A percentile compares a stretch with the other conserved stretches of the same genome.
phyloP scores from a whole-genome alignment of 2,113 vertebrate species.

The Ceratotherium simum region DNA sequence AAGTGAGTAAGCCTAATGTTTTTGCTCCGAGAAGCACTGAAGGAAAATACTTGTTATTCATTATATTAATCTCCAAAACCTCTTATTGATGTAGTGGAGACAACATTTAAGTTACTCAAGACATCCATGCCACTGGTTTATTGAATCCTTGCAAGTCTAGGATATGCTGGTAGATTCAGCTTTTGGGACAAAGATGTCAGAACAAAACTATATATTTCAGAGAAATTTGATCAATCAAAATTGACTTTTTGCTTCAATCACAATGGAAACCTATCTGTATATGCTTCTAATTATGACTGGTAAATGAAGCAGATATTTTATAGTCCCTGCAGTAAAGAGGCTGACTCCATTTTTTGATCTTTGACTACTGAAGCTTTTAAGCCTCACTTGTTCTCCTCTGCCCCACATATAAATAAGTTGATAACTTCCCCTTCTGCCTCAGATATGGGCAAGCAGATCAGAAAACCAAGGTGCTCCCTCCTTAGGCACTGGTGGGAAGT shows the following conservation, averaged over 20 bases:
- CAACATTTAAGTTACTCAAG: constrained; percentile 95
- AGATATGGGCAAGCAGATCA: not conserved
- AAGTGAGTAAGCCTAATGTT: constrained; percentile 95
- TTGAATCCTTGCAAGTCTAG: constrained; percentile 93
- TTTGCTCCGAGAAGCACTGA: constrained; percentile 96
- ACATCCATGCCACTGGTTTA: constrained; percentile 95
- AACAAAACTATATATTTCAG: constrained; percentile 96
- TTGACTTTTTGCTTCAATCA: constrained; percentile 94
- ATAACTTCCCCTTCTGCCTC: not conserved
- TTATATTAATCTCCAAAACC: constrained; percentile 95
- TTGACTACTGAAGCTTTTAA: constrained; percentile 14
- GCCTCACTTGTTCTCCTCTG: not conserved
- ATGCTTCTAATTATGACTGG: constrained; percentile 95
- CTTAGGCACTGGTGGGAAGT: not conserved
- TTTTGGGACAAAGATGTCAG: constrained; percentile 97
- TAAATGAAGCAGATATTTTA: constrained; percentile 83
- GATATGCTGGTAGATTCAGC: constrained; percentile 95
- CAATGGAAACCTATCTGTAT: constrained; percentile 95
- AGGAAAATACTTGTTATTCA: constrained; percentile 93
- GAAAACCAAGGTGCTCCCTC: not conserved
- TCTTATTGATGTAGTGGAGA: constrained; percentile 95
- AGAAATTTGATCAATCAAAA: constrained; percentile 95
- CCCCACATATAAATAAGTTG: not conserved
- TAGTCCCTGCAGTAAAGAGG: not conserved
- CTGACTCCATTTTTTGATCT: not conserved